Base-by-base conservation (phyloP, 2,888 invertebrate species). In the Xestobium rufovillosum region DNA sequence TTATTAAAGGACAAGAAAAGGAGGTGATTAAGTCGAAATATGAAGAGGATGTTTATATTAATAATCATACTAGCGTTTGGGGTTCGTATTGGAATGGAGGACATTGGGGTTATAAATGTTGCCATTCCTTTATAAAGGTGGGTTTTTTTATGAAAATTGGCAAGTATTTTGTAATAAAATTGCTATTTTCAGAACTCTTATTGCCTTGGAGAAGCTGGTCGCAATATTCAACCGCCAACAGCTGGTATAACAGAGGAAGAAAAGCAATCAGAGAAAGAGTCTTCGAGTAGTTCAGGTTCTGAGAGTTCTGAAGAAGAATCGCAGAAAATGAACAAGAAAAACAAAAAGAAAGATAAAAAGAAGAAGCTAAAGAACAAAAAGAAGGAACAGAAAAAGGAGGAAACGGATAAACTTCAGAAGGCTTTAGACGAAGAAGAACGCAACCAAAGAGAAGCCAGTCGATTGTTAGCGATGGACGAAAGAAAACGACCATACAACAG, bases 71-170 rank as follows among this genome's bases (percentile, higher is more conserved):
- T 0, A 78, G 83, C 1, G 86, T 97, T 3, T 98, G 90, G 88
- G 98, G 98, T 3, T 96, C 96, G 0, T 95, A 74, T 63, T 99
- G 97, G 96, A 75, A 75, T 50, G 80, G 80, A 33, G 94, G 92
- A 0, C 74, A 78, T 42, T 99, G 98, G 98, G 98, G 97, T 0
- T 98, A 82, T 67, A 84, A 85, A 57, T 98, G 98, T 57, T 98
- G 98, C 64, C 83, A 92, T 60, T 90, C 91, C 0, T 82, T 84
- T 44, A 77, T 97, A 4, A 84, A 84, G 71, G 77, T 76, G 61
- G 34, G 41, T 38, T 28, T 27, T 26, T 34, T 23, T 12, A 29
- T n/a, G 25, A 14, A 15, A 26, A 17, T 34, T 38, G 25, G 12
- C 26, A 25, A 17, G 19, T 25, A 12, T 31, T 27, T n/a, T 25